Evolutionary conservation across 2,797 vertebrate genomes (phyloP).

Genomic region (Characodon lateralis): DNA sequence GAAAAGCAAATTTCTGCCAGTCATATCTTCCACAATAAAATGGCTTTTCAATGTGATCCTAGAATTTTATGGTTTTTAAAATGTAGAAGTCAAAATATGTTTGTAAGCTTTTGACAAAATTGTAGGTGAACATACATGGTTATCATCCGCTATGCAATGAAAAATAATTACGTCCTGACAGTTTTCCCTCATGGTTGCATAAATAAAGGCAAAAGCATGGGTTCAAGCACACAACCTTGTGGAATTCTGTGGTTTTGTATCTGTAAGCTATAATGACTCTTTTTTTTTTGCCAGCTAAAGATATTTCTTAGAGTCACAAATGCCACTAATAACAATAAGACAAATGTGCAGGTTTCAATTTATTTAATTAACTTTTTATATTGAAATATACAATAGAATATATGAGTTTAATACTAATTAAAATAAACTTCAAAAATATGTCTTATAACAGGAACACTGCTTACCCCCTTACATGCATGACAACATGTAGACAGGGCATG

Average conservation of each 20-base stretch:
- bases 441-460: not conserved
- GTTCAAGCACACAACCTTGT: not conserved
- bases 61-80: too few relatives aligned
- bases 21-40: too few relatives aligned
- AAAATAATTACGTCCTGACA: too few relatives aligned
- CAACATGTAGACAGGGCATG: not conserved
- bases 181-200: too few relatives aligned
- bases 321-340: too few relatives aligned
- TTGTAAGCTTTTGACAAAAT: too few relatives aligned
- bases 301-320: not conserved
- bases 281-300: not conserved
- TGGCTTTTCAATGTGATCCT: too few relatives aligned
- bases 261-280: not conserved
- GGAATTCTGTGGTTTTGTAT: not conserved
- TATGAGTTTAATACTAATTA: not conserved
- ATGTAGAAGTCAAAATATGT: too few relatives aligned
- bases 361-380: not conserved
- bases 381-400: not conserved
- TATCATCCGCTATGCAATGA: too few relatives aligned
- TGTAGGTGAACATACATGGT: too few relatives aligned
- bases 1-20: too few relatives aligned
- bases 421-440: not conserved
- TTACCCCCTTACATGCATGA: too few relatives aligned
- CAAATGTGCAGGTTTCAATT: not conserved
- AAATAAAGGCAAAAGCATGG: not conserved